A percentile compares a stretch with the other conserved stretches of the same genome.
These are phyloP conservation scores for Ischnura elegans DNA, from an alignment of 2,888 invertebrate species.

Conservation along the genomic window DNA sequence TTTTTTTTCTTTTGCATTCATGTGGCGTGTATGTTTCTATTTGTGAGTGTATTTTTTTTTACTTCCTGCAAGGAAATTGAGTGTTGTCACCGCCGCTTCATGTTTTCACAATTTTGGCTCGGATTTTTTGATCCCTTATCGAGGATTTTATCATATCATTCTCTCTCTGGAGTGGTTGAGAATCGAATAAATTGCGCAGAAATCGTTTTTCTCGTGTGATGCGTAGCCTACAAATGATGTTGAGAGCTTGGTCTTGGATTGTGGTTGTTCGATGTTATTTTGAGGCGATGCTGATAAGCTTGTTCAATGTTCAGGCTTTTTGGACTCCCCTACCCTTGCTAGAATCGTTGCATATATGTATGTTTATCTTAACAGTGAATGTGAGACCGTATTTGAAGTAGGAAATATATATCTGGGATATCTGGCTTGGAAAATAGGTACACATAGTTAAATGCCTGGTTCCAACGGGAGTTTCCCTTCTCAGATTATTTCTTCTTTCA, in stretches of 20 bases:
- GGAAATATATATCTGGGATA: no score
- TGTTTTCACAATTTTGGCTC: background rate
- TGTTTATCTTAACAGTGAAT: no score
- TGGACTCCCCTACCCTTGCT: background rate
- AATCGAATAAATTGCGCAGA: background rate
- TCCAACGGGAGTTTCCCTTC: no score
- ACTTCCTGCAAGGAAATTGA: background rate
- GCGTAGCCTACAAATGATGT: background rate
- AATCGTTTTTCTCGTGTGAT: background rate
- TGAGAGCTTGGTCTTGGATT: background rate
- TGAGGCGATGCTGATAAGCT: background rate
- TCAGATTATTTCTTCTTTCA: no score
- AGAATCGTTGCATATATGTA: background rate
- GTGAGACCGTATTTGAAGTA: no score
- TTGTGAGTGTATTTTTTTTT: background rate
- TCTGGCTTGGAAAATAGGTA: no score
- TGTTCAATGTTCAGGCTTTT: background rate
- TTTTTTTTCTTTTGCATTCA: no score
- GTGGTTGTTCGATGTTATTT: background rate
- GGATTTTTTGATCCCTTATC: background rate
- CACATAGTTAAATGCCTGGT: no score
- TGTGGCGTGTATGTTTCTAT: background rate
- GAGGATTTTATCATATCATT: background rate
- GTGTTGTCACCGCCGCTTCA: background rate
- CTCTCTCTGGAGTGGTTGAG: background rate